Evolutionary conservation across 2,113 vertebrate genomes (phyloP), one percentile per base, ranked within the genome.

Genomic region (Climacteris rufus): DNA sequence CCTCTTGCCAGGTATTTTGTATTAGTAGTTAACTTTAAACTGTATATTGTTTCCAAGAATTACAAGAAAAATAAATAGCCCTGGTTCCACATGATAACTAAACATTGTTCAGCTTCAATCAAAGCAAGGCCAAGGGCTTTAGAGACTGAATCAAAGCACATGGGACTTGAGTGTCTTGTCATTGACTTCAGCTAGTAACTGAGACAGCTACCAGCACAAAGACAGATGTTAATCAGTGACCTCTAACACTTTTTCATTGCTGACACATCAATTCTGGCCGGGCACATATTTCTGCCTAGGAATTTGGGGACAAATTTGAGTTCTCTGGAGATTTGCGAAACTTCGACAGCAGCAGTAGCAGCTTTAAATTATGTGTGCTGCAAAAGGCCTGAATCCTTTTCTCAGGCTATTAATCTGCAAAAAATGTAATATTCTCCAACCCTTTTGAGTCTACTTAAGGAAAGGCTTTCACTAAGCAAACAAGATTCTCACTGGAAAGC

Each of bases 11-110:
- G 72, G 61, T 97, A 91, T 92, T 92, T 82, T 82, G 33, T 79
- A 45, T 65, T 49, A 68, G 68, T n/a, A 94, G 15, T 74, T 87
- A 87, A 82, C 70, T 91, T 95, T 76, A 94, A 93, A 91, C 45
- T 60, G 24, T 39, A 33, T 9, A 7, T 70, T 86, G 33, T 89
- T 94, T 89, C 81, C 69, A 79, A 64, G 64, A 94, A 85, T 88
- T 87, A 77, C 56, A 52, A 81, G 65, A 84, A 87, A 90, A 90
- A 90, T 86, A 95, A 91, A 91, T 40, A 95, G 31, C 14, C 40
- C 37, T 69, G 30, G 37, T 68, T 93, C 70, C n/a, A 69, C 61
- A 42, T 1, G 0, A 23, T 37, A 89, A 75, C 65, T 92, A 76
- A 94, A 64, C 37, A 42, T 52, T 71, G n/a, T 56, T 87, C 72